phyloP scores from a whole-genome alignment of 1,140 invertebrate genomes.

The Drepana arcuata region DNA sequence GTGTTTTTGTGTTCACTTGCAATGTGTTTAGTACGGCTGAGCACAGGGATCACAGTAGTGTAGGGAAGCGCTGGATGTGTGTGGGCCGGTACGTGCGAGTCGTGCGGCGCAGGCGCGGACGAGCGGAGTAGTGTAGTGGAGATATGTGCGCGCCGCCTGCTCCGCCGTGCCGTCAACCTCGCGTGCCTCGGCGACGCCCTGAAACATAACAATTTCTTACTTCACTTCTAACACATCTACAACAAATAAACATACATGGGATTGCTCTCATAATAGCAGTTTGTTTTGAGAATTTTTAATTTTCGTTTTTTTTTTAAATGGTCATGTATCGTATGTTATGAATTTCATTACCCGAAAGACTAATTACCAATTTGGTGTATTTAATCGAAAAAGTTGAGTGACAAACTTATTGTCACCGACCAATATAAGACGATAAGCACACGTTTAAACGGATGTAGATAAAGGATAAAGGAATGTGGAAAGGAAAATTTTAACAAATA shows the following conservation, averaged over 20 bases:
- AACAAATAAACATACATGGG: conserved; percentile 4
- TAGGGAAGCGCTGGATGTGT: conserved; percentile 36
- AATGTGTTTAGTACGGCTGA: conserved; percentile 24
- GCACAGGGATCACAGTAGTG: conserved; percentile 22
- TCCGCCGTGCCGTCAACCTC: conserved; percentile 26
- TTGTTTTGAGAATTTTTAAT: no score
- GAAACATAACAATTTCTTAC: conserved; percentile 27
- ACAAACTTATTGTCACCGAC: not conserved
- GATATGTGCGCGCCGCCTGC: conserved; percentile 32
- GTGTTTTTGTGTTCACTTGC: conserved; percentile 34
- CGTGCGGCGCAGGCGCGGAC: conserved; percentile 56
- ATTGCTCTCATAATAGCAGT: no score
- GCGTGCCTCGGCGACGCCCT: conserved; percentile 57
- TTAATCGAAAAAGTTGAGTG: no score
- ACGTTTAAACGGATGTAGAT: not conserved
- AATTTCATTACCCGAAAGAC: no score
- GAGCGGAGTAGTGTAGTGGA: conserved; percentile 42
- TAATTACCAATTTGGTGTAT: no score
- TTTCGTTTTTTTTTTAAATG: no score
- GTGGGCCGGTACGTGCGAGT: conserved; percentile 38
- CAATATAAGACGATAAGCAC: not conserved
- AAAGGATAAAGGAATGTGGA: no score
- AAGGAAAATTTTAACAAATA: conserved; percentile 9
- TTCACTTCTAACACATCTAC: conserved; percentile 4
- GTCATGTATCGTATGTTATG: no score